These are phyloP conservation scores for Nothocercus nigrocapillus DNA, from an alignment of 2,113 vertebrate genomes.

Conservation along the genomic window DNA sequence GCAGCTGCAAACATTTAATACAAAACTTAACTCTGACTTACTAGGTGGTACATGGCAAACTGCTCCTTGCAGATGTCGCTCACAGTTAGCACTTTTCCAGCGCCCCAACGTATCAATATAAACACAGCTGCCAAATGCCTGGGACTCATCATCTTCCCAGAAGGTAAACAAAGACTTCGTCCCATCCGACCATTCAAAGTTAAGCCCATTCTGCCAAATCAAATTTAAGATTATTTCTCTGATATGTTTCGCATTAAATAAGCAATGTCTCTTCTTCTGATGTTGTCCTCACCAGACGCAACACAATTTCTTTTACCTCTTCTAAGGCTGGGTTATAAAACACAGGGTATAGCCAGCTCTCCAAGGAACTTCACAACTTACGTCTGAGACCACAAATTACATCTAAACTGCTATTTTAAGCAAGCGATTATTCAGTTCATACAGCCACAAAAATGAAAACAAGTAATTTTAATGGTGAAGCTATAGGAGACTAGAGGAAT, in stretches of 20 bases:
- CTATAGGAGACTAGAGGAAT: background rate
- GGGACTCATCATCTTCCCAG: slow-evolving; percentile 84
- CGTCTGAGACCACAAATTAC: background rate
- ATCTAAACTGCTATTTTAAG: background rate
- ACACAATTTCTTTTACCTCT: background rate
- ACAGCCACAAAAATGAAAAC: background rate
- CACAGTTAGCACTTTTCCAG: slow-evolving; percentile 86
- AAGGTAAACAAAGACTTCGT: slow-evolving; percentile 85
- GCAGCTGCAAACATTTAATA: background rate
- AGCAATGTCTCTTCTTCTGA: background rate
- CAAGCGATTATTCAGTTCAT: background rate
- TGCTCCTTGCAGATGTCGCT: slow-evolving; percentile 84
- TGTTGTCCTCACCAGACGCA: background rate
- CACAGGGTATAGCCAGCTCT: background rate
- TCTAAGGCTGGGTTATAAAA: background rate
- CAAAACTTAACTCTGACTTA: slow-evolving; percentile 52
- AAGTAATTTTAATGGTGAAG: background rate
- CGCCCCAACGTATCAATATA: slow-evolving; percentile 86
- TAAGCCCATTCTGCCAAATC: slow-evolving; percentile 83
- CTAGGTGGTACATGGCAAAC: slow-evolving; percentile 82
- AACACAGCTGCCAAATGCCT: slow-evolving; percentile 83
- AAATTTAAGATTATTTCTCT: slow-evolving; percentile 32
- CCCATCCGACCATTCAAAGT: slow-evolving; percentile 91
- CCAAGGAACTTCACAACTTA: background rate
- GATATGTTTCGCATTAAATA: background rate